Conservation (phyloP, 2,888 invertebrate genomes). For the Lasioglossum lativentre region DNA sequence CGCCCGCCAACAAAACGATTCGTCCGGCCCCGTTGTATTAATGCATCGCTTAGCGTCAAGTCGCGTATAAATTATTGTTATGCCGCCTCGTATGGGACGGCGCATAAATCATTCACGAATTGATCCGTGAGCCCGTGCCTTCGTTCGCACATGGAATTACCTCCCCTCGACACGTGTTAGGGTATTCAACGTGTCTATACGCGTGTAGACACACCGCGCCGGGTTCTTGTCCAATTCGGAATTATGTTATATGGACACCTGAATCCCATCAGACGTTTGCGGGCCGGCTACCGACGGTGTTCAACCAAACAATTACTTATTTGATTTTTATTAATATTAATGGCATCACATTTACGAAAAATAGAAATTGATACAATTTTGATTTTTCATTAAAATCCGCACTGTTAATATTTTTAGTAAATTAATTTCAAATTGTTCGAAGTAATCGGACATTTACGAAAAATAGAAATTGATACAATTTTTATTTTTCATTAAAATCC, state of each 20-base stretch:
- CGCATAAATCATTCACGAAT: conserved; percentile 67
- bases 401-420: too few relatives aligned
- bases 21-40: conserved; percentile 51
- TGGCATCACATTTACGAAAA: too few relatives aligned
- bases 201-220: too few relatives aligned
- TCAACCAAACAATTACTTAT: too few relatives aligned
- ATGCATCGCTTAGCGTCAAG: conserved; percentile 61
- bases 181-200: not conserved
- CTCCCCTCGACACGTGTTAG: conserved; percentile 12
- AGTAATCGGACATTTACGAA: too few relatives aligned
- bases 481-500: too few relatives aligned
- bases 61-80: conserved; percentile 65
- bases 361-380: too few relatives aligned
- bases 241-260: not conserved
- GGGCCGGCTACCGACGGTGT: not conserved
- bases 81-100: conserved; percentile 48
- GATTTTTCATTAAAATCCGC: too few relatives aligned
- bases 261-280: not conserved
- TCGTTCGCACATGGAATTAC: conserved; percentile 49
- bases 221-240: not conserved
- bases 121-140: conserved; percentile 37
- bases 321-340: too few relatives aligned
- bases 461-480: too few relatives aligned
- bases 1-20: conserved; percentile 44
- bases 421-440: too few relatives aligned